Conservation (phyloP, 1,140 invertebrate genomes). For the Aphaenogaster floridana region DNA sequence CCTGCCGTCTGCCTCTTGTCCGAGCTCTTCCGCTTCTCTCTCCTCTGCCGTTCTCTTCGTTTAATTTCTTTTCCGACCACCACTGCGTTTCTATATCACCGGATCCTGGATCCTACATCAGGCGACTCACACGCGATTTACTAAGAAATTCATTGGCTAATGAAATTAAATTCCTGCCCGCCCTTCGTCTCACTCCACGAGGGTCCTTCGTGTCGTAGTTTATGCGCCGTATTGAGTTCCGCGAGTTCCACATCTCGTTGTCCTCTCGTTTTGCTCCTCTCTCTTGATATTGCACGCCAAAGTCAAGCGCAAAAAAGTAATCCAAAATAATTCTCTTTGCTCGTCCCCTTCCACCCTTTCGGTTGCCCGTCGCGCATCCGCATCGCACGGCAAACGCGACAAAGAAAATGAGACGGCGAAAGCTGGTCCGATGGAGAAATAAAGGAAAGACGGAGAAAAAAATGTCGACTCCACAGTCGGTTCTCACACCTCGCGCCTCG, state of each 20-base stretch:
- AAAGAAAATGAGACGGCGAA: slow-evolving; percentile 62
- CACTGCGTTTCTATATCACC: slow-evolving; percentile 59
- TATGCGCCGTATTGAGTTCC: slow-evolving; percentile 76
- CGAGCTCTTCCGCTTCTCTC: slow-evolving; percentile 11
- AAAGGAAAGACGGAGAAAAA: slow-evolving; percentile 43
- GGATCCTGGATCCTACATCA: slow-evolving; percentile 60
- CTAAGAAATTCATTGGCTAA: slow-evolving; percentile 77
- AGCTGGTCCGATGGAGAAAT: slow-evolving; percentile 48
- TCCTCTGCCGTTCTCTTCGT: slow-evolving; percentile 26
- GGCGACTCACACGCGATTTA: slow-evolving; percentile 74
- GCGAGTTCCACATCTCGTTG: slow-evolving; percentile 34
- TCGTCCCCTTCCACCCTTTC: background rate
- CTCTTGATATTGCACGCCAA: slow-evolving; percentile 9
- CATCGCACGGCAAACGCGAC: slow-evolving; percentile 64
- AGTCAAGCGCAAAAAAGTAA: slow-evolving; percentile 70
- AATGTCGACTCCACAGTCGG: slow-evolving; percentile 61
- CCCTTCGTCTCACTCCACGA: background rate
- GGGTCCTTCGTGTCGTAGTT: slow-evolving; percentile 57
- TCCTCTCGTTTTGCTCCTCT: background rate
- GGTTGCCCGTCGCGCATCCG: slow-evolving; percentile 29
- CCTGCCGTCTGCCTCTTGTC: background rate
- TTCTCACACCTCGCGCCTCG: slow-evolving; percentile 61
- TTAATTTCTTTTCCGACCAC: slow-evolving; percentile 60
- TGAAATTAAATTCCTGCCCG: slow-evolving; percentile 77
- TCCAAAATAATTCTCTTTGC: slow-evolving; percentile 74